These are phyloP conservation scores for Procavia capensis DNA, from an alignment of 2,113 vertebrate species.

Conservation along the genomic window DNA sequence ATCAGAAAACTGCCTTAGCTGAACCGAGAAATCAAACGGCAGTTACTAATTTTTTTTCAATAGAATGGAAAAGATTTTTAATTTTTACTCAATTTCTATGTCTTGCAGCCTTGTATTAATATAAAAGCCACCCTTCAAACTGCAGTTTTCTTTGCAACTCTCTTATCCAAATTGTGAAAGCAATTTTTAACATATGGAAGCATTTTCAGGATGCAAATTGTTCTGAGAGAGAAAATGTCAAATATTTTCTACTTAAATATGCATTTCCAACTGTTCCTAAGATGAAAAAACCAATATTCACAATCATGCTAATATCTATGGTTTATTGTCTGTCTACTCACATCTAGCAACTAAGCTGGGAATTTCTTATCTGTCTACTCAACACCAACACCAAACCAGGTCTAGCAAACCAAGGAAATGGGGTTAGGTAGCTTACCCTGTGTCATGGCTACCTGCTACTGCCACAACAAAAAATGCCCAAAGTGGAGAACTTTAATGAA, in stretches of 20 bases:
- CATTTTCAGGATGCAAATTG: neutral
- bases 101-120: neutral
- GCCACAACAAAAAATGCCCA: no score
- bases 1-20: neutral
- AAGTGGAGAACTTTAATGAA: no score
- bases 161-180: neutral
- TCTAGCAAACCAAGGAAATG: neutral
- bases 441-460: neutral
- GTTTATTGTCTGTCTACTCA: neutral
- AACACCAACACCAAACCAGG: neutral
- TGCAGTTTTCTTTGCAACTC: neutral
- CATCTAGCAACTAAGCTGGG: neutral
- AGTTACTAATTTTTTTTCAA: neutral
- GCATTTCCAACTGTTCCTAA: conserved; percentile 13
- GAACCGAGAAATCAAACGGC: neutral
- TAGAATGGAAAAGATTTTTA: conserved; percentile 1
- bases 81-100: neutral
- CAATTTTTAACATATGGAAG: conserved; percentile 12
- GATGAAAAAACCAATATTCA: neutral
- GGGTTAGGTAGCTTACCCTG: neutral
- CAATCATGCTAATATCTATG: neutral
- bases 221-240: conserved; percentile 35
- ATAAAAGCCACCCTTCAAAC: neutral
- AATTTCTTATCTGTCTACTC: neutral
- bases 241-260: conserved; percentile 46